Conservation (phyloP, 1,140 invertebrate species). For the Brachystomella parvula region DNA sequence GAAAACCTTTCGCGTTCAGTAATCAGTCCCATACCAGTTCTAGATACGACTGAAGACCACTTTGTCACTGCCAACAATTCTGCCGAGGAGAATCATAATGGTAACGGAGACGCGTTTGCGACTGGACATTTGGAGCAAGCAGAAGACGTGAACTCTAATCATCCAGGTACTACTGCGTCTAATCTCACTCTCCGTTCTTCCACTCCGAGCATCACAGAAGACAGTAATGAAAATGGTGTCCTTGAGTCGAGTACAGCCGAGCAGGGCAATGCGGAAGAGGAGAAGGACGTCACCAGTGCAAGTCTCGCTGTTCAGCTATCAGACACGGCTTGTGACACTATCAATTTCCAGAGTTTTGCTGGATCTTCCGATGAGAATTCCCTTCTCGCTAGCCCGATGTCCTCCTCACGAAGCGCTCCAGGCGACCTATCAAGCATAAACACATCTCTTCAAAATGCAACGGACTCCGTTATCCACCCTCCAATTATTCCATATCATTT, state of each 20-base stretch:
- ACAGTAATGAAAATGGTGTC: background rate
- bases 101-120: background rate
- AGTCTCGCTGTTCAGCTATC: constrained; percentile 24
- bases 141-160: background rate
- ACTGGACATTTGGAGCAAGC: background rate
- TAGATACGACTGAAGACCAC: background rate
- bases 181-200: constrained; percentile 5
- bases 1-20: background rate
- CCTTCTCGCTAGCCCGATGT: constrained; percentile 1
- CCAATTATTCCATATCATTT: background rate
- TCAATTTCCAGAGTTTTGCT: background rate
- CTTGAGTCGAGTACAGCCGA: background rate
- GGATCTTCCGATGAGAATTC: background rate
- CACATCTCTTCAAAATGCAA: background rate
- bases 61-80: constrained; percentile 7
- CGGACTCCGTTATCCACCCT: background rate
- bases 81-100: background rate
- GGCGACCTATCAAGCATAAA: constrained; percentile 13
- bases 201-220: background rate
- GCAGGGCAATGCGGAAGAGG: background rate
- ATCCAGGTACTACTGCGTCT: background rate
- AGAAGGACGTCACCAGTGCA: constrained; percentile 18
- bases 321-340: constrained; percentile 1
- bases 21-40: background rate
- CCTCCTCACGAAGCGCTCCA: constrained; percentile 18